phyloP scores from a whole-genome alignment of 2,113 vertebrate genomes.

The Cyphomyrus discorhynchus region DNA sequence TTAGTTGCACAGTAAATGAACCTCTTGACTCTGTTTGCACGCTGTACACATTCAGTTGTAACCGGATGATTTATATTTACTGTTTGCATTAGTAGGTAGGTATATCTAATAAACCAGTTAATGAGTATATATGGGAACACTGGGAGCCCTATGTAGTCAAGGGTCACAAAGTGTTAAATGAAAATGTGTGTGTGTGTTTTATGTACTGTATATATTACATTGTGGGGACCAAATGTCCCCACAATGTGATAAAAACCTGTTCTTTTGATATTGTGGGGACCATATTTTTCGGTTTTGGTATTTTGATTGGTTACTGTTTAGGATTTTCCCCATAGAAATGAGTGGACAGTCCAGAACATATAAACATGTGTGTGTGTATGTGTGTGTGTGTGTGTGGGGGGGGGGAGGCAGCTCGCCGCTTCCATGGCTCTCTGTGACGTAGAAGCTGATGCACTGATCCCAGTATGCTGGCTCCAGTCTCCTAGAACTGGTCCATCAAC shows the following conservation, averaged over 20 bases:
- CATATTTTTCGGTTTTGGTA: background rate
- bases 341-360: background rate
- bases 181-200: background rate
- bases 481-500: slow-evolving; percentile 15
- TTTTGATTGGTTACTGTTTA: no score
- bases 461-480: slow-evolving; percentile 16
- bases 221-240: background rate
- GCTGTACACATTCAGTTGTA: background rate
- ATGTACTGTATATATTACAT: background rate
- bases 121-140: background rate
- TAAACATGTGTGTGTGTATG: background rate
- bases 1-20: background rate
- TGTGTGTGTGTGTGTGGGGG: background rate
- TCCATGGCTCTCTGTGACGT: background rate
- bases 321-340: background rate
- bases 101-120: background rate
- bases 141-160: background rate
- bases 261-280: background rate
- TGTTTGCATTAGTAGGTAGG: background rate
- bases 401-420: background rate
- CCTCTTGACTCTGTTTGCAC: background rate
- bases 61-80: background rate
- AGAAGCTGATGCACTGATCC: slow-evolving; percentile 20
- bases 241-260: background rate
- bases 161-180: background rate